Base-by-base conservation (phyloP, 92 coral and sea anemone species). In the Porites divaricata region DNA sequence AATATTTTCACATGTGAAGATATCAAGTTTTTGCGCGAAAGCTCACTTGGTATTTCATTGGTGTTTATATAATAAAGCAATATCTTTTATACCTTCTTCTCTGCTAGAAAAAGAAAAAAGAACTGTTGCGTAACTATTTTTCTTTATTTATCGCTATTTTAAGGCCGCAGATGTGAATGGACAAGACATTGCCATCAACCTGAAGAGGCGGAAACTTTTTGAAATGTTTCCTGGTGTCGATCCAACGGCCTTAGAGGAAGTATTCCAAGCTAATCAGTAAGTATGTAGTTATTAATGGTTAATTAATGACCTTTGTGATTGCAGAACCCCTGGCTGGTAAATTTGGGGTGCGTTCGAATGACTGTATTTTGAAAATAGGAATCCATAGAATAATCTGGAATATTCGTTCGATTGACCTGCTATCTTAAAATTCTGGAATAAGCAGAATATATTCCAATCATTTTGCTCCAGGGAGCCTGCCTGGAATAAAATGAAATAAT, bases 191-290 rank as follows among this genome's bases (percentile, higher is more conserved):
- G 93, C 93, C 26, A 87, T 84, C 63, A 79, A 87, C 1, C 83
- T 94, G 20, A 96, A 95, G 72, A 89, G 95, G 50, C 90, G 92
- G 83, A 95, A 92, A 67, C 92, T 96, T 51, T 92, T 85, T 57
- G 93, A 91, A 61, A 92, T 94, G 99, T 96, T 96, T 69, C 99
- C 99, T 54, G 95, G 97, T 59, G 87, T 96, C 49, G 98, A 96
- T 70, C 91, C 89, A 11, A 83, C 79, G 53, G 95, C 99, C 6
- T 88, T 96, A 9, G 96, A 95, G 61, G 99, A 96, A 65, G 89
- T 96, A 45, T 91, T 94, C 58, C 86, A 96, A 85, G 98, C 97
- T 19, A 96, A 94, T 85, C 67, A 90, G 99, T 96, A 71, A 80
- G 89, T 66, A 23, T 15, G 16, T 19, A 17, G 6, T 1, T 73